Conservation (phyloP, 1,140 invertebrate genomes). For the Hyposmocoma kahamanoa region DNA sequence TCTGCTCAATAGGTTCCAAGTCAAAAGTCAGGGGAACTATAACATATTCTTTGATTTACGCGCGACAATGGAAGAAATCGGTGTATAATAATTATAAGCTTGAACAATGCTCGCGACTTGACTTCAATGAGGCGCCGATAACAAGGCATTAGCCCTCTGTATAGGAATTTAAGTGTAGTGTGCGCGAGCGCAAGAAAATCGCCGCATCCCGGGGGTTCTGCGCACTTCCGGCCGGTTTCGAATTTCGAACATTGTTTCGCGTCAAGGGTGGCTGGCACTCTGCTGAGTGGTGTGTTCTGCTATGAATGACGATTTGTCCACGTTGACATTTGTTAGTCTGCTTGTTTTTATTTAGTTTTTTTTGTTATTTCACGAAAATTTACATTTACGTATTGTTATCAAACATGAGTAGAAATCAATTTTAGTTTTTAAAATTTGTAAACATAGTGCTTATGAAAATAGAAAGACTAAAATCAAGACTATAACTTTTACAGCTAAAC, state of each 20-base stretch:
- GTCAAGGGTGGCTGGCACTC: slow-evolving; percentile 36
- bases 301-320: neutral
- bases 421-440: too few relatives aligned
- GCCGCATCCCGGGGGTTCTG: slow-evolving; percentile 52
- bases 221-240: slow-evolving; percentile 64
- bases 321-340: neutral
- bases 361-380: too few relatives aligned
- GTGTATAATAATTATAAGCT: slow-evolving; percentile 64
- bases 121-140: slow-evolving; percentile 49
- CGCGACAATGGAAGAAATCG: slow-evolving; percentile 58
- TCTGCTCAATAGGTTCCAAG: slow-evolving; percentile 44
- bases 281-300: too few relatives aligned
- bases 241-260: slow-evolving; percentile 48
- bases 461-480: too few relatives aligned
- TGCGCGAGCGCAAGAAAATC: slow-evolving; percentile 58
- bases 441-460: too few relatives aligned
- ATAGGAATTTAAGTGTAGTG: slow-evolving; percentile 12
- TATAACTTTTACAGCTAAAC: too few relatives aligned
- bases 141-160: slow-evolving; percentile 52
- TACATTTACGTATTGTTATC: too few relatives aligned
- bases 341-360: too few relatives aligned
- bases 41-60: slow-evolving; percentile 67
- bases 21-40: slow-evolving; percentile 62
- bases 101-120: slow-evolving; percentile 57
- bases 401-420: too few relatives aligned